Percentiles rank a stretch among this genome's conserved stretches.
phyloP scores from a whole-genome alignment of 2,113 vertebrate species.

The Furnarius figulus region DNA sequence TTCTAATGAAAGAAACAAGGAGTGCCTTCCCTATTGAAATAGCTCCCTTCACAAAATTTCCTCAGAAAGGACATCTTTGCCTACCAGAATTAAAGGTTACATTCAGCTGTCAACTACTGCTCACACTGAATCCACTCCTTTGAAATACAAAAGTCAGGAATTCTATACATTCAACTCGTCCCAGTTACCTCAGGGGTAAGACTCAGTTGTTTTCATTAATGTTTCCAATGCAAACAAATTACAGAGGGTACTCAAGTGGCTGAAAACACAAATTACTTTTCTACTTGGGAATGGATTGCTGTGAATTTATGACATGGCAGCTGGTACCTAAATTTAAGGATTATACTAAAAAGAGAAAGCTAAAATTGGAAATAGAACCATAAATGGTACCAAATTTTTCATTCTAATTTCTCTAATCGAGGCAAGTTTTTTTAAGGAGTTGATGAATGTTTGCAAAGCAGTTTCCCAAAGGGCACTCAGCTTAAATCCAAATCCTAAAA shows the following conservation, averaged over 20 bases:
- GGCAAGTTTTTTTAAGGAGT: not conserved
- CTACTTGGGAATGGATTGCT: not conserved
- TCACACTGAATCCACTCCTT: not conserved
- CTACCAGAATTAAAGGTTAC: not conserved
- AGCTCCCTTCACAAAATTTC: not conserved
- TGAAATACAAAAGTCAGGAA: not conserved
- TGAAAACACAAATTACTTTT: not conserved
- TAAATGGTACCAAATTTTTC: not conserved
- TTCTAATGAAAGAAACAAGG: not conserved
- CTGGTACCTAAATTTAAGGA: not conserved
- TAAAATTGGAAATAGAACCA: not conserved
- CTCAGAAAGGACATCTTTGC: not conserved
- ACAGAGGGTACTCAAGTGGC: not conserved
- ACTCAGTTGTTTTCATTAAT: not conserved
- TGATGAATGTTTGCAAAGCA: not conserved
- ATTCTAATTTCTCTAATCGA: not conserved
- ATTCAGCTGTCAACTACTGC: not conserved
- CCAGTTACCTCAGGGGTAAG: not conserved
- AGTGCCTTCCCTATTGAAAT: not conserved
- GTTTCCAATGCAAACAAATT: not conserved
- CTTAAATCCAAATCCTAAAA: not conserved
- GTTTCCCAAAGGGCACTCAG: not conserved
- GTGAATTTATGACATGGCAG: not conserved
- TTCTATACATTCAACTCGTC: not conserved
- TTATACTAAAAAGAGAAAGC: not conserved